Evolutionary conservation across 2,113 vertebrate species (phyloP).

Genomic region (Percopsis transmontana): DNA sequence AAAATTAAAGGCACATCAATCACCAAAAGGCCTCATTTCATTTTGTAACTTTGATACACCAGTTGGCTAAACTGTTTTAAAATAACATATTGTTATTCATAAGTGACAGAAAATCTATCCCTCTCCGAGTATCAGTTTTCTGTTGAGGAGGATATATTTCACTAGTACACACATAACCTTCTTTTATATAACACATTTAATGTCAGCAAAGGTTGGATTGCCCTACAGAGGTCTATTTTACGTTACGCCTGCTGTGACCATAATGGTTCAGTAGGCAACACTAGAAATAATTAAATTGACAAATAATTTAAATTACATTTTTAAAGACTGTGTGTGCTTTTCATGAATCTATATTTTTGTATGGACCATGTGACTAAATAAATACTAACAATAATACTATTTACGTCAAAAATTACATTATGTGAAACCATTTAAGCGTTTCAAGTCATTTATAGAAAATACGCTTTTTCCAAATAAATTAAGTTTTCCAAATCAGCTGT

Average conservation of each 20-base stretch:
- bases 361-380: no score
- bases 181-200: background rate
- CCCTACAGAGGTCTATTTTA: background rate
- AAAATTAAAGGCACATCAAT: background rate
- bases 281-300: no score
- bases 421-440: no score
- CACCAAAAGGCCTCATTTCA: background rate
- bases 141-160: slow-evolving; percentile 3
- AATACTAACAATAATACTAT: no score
- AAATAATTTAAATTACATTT: background rate
- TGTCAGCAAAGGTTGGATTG: background rate
- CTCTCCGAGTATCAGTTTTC: background rate
- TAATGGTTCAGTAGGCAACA: background rate
- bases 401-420: no score
- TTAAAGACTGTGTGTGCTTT: no score
- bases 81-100: background rate
- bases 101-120: no score
- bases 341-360: no score
- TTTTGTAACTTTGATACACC: background rate
- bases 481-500: slow-evolving; percentile 48
- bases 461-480: slow-evolving; percentile 32
- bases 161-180: background rate
- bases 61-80: no score
- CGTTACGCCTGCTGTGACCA: background rate
- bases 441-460: slow-evolving; percentile 21